These are phyloP conservation scores for Epistrophe grossulariae DNA, from an alignment of 2,888 invertebrate genomes.

Conservation along the genomic window DNA sequence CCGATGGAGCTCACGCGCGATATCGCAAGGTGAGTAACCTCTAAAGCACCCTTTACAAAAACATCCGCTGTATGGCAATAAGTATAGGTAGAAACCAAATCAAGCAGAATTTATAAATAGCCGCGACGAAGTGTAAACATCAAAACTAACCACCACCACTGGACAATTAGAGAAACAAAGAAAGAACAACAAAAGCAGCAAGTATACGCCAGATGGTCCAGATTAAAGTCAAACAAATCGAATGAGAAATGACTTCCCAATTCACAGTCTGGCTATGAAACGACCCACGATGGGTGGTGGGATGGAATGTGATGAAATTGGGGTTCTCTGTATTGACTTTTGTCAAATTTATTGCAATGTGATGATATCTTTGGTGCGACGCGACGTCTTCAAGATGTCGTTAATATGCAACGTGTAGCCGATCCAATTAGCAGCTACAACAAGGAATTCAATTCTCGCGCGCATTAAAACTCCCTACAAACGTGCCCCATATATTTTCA, in stretches of 20 bases:
- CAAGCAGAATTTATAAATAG: slow-evolving; percentile 66
- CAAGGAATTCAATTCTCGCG: slow-evolving; percentile 63
- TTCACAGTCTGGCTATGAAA: slow-evolving; percentile 36
- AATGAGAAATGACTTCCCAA: slow-evolving; percentile 34
- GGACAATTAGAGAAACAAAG: slow-evolving; percentile 2
- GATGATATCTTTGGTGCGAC: neutral
- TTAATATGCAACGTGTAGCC: slow-evolving; percentile 28
- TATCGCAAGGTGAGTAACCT: slow-evolving; percentile 80
- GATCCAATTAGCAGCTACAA: slow-evolving; percentile 52
- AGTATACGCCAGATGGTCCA: slow-evolving; percentile 60
- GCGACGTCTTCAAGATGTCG: neutral
- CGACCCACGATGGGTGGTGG: neutral
- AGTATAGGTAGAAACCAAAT: neutral
- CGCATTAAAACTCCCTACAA: slow-evolving; percentile 35
- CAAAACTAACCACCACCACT: slow-evolving; percentile 27
- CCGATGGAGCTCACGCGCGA: slow-evolving; percentile 79
- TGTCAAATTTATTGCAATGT: slow-evolving; percentile 39
- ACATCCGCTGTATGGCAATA: slow-evolving; percentile 1
- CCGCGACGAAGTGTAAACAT: slow-evolving; percentile 57
- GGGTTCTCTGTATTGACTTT: slow-evolving; percentile 38
- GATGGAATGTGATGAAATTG: neutral
- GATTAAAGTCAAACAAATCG: slow-evolving; percentile 31
- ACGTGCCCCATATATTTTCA: slow-evolving; percentile 26
- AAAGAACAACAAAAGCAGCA: slow-evolving; percentile 33
- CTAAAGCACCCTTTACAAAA: slow-evolving; percentile 1